Evolutionary conservation across 2,113 vertebrate species (phyloP), one percentile per base, ranked within the genome.

Genomic region (Hymenochirus boettgeri): DNA sequence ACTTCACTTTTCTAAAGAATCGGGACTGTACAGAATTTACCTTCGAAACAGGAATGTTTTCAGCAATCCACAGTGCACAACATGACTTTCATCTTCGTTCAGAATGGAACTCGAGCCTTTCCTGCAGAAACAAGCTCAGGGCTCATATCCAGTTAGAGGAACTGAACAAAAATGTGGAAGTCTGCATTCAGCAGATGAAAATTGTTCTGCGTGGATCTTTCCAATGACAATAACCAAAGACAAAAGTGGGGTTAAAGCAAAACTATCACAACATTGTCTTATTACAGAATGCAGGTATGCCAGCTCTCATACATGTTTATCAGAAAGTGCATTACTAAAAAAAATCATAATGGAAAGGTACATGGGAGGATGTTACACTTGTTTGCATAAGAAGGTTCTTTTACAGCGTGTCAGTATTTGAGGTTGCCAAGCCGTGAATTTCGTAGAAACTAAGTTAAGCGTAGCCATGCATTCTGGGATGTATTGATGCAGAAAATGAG

Each of bases 221-320:
- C 72, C 56, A 79, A 18, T 33, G 10, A 29, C 42, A 37, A 76
- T 45, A 71, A 51, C 42, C 24, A 0, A 2, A 70, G 72, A n/a
- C 70, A 48, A 0, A n/a, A 10, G 74, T 2, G 77, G 73, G 50
- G 4, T 92, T 62, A 66, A 62, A 4, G 76, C 75, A 11, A 78
- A 56, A 11, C 73, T 93, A 7, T 39, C 89, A 91, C 57, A 83
- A 82, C 31, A 70, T 78, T 9, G 61, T 72, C 45, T 57, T 61
- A 11, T 80, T 93, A 2, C 71, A 65, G 9, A 74, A 72, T 6
- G 31, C 85, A 90, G 92, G 93, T 93, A 80, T 29, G n/a, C n/a
- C n/a, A n/a, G n/a, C n/a, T n/a, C n/a, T n/a, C n/a, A n/a, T n/a
- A n/a, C n/a, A n/a, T n/a, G n/a, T n/a, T n/a, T n/a, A n/a, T n/a